Evolutionary conservation across 1,140 invertebrate species (phyloP).

Genomic region (Drosophila nebulosa): DNA sequence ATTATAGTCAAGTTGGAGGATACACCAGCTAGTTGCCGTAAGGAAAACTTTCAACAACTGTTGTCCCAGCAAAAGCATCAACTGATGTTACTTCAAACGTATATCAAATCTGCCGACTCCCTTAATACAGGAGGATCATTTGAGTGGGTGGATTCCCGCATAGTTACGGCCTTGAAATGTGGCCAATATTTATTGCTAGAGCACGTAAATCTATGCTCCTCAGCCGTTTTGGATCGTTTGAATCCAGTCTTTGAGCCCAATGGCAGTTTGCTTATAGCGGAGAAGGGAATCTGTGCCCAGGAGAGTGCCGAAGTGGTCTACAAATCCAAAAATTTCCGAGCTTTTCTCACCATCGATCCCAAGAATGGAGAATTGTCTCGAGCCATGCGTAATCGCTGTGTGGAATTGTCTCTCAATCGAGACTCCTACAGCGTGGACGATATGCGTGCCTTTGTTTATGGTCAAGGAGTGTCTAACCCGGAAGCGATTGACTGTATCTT

Average conservation of each 20-base stretch:
- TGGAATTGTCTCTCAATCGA: slow-evolving; percentile 91
- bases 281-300: slow-evolving; percentile 89
- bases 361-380: slow-evolving; percentile 97
- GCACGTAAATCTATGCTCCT: slow-evolving; percentile 98
- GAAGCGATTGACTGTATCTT: slow-evolving; percentile 82
- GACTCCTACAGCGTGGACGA: slow-evolving; percentile 82
- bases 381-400: slow-evolving; percentile 98
- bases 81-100: slow-evolving; percentile 35
- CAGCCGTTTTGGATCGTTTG: slow-evolving; percentile 97
- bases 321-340: slow-evolving; percentile 95
- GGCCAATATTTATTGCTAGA: slow-evolving; percentile 85
- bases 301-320: slow-evolving; percentile 88
- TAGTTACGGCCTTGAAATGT: slow-evolving; percentile 86
- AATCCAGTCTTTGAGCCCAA: slow-evolving; percentile 97
- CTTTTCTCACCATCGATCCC: slow-evolving; percentile 98
- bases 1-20: slow-evolving; percentile 41
- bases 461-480: slow-evolving; percentile 81
- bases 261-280: slow-evolving; percentile 94
- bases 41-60: slow-evolving; percentile 16
- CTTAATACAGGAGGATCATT: slow-evolving; percentile 93
- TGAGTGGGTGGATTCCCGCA: slow-evolving; percentile 97
- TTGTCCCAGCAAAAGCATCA: slow-evolving; percentile 30
- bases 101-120: slow-evolving; percentile 81
- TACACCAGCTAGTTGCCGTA: slow-evolving; percentile 36
- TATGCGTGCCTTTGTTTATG: slow-evolving; percentile 83